Percentiles rank a stretch among this genome's conserved stretches.
Evolutionary conservation across 2,113 vertebrate species (phyloP).

Genomic region (Phoxinus phoxinus): DNA sequence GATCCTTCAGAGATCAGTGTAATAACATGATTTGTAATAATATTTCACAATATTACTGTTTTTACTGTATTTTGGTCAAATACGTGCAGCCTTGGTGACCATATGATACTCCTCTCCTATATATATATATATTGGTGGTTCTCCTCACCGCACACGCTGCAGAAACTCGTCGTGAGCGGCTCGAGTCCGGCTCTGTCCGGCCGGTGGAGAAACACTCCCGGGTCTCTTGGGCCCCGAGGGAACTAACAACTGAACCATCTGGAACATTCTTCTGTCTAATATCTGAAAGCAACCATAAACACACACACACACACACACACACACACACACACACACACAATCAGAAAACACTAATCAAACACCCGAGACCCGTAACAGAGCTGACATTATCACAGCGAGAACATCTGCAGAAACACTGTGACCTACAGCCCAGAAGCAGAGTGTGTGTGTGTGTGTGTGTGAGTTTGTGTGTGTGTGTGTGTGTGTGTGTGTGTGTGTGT

Average conservation of each 20-base stretch:
- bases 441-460: too few species aligned
- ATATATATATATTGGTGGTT: too few species aligned
- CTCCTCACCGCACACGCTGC: slow-evolving; percentile 63
- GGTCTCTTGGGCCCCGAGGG: slow-evolving; percentile 13
- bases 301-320: background rate
- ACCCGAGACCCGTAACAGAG: background rate
- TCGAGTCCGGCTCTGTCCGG: slow-evolving; percentile 6
- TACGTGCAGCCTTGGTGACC: too few species aligned
- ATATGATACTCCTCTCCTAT: too few species aligned
- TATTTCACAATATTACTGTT: too few species aligned
- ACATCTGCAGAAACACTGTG: background rate
- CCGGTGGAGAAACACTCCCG: background rate
- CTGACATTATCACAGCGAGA: background rate
- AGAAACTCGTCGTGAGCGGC: slow-evolving; percentile 62
- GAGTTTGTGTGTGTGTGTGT: too few species aligned
- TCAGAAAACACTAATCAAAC: background rate
- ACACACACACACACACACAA: background rate
- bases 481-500: too few species aligned
- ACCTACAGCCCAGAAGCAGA: slow-evolving; percentile 12
- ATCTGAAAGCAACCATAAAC: background rate
- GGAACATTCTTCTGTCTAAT: slow-evolving; percentile 29
- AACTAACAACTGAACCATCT: slow-evolving; percentile 38
- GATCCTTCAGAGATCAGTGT: too few species aligned
- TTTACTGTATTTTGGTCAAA: too few species aligned
- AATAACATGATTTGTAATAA: too few species aligned